Evolutionary conservation across 2,888 invertebrate species (phyloP).

Genomic region (Mythimna lalbum): DNA sequence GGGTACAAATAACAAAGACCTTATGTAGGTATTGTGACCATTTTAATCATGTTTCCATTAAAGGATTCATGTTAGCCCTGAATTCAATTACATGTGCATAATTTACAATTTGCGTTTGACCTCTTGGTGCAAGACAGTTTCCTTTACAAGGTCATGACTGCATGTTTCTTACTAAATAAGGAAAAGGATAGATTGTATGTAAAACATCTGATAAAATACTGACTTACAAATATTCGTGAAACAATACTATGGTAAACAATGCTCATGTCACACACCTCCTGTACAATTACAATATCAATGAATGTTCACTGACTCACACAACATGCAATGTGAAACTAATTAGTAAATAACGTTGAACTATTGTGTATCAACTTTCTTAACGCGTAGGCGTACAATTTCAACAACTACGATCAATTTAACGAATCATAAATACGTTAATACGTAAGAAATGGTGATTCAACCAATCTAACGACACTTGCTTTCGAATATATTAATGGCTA

Average conservation of each 20-base stretch:
- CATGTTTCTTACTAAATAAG: conserved; percentile 35
- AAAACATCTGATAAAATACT: conserved; percentile 22
- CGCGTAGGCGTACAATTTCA: conserved; percentile 73
- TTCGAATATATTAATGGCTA: conserved; percentile 75
- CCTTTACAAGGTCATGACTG: conserved; percentile 71
- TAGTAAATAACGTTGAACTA: conserved; percentile 56
- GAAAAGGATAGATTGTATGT: conserved; percentile 38
- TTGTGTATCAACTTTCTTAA: conserved; percentile 72
- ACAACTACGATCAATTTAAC: conserved; percentile 59
- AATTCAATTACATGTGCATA: conserved; percentile 70
- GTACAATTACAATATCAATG: conserved; percentile 48
- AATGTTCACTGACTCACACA: conserved; percentile 55
- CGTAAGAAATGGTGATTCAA: conserved; percentile 76
- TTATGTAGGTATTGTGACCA: conserved; percentile 40
- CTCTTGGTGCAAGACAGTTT: conserved; percentile 70
- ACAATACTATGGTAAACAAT: conserved; percentile 55
- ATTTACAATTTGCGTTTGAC: conserved; percentile 67
- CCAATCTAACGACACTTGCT: conserved; percentile 76
- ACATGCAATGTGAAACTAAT: conserved; percentile 43
- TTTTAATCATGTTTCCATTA: conserved; percentile 61
- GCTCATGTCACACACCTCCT: conserved; percentile 34
- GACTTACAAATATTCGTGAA: conserved; percentile 11
- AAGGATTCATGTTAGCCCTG: conserved; percentile 82
- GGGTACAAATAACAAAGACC: conserved; percentile 45
- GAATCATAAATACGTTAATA: conserved; percentile 61